Evolutionary conservation across 2,797 vertebrate genomes (phyloP).

Genomic region (Lycodopsis pacificus): DNA sequence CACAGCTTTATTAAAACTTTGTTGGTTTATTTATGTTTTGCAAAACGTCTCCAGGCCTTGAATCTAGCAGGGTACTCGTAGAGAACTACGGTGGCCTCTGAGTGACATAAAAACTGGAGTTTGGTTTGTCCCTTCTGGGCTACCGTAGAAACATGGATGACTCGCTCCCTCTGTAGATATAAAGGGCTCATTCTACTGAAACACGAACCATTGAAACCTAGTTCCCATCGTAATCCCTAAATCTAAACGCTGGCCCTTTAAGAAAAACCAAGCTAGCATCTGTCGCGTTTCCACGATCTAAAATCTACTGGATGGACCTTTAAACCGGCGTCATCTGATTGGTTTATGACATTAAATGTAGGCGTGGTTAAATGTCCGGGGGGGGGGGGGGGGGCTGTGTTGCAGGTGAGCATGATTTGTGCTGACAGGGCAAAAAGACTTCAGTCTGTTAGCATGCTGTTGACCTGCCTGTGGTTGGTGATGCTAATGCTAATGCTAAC

Average conservation of each 20-base stretch:
- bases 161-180: neutral
- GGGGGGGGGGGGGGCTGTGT: neutral
- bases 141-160: neutral
- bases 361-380: neutral
- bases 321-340: slow-evolving; percentile 25
- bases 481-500: slow-evolving; percentile 30
- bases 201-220: neutral
- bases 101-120: neutral
- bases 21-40: too few species aligned
- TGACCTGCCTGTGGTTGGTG: slow-evolving; percentile 17
- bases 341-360: neutral
- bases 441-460: neutral
- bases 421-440: slow-evolving; percentile 22
- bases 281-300: neutral
- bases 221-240: too few species aligned
- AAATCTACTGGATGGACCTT: slow-evolving; percentile 20
- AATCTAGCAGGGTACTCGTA: too few species aligned
- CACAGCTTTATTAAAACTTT: too few species aligned
- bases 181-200: neutral
- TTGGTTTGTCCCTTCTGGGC: neutral
- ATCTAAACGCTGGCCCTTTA: too few species aligned
- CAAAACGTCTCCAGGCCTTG: too few species aligned
- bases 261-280: neutral
- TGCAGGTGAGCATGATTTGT: slow-evolving; percentile 31
- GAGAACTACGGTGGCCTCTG: neutral